Evolutionary conservation across 2,797 vertebrate species (phyloP), one percentile per base, ranked within the genome.

Genomic region (Amphiprion clarkii): DNA sequence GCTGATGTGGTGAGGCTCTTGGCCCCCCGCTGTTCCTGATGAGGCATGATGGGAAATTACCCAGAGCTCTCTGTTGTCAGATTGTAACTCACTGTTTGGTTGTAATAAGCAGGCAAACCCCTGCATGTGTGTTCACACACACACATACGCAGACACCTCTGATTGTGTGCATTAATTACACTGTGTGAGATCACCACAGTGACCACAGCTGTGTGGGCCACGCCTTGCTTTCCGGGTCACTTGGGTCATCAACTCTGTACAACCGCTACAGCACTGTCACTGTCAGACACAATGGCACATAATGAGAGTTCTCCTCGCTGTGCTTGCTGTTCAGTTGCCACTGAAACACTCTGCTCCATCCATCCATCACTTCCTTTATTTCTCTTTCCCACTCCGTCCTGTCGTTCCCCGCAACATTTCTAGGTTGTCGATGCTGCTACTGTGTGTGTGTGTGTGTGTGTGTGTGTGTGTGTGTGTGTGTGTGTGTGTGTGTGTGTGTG

Each of bases 11-110:
- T 92, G 95, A 95, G 95, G 96, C 96, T 96, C 96, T 97, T 95
- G 96, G 96, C 95, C 95, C 95, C 97, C 97, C 60, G 92, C 96
- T 97, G 97, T 97, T 98, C 96, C 96, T 97, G 97, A 98, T 97
- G 97, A 97, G 96, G 96, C 97, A 97, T 97, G 97, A 97, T 98
- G 96, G 96, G 96, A 97, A 98, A 98, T 98, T 97, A 97, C 96
- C 95, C 96, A 96, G 96, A 96, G 96, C 96, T 96, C 96, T 95
- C 93, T 94, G 94, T 97, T 97, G 92, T 93, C 93, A 96, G 96
- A 97, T 96, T 96, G 93, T 97, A 95, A 96, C 95, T 96, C 95
- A 96, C 96, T 97, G 97, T 97, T 98, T 97, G 96, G 96, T 96
- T 96, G 96, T 97, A 98, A 98, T 98, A 97, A 98, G 97, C 96